phyloP scores from a whole-genome alignment of 2,888 invertebrate species.

The Ophonus ardosiacus region DNA sequence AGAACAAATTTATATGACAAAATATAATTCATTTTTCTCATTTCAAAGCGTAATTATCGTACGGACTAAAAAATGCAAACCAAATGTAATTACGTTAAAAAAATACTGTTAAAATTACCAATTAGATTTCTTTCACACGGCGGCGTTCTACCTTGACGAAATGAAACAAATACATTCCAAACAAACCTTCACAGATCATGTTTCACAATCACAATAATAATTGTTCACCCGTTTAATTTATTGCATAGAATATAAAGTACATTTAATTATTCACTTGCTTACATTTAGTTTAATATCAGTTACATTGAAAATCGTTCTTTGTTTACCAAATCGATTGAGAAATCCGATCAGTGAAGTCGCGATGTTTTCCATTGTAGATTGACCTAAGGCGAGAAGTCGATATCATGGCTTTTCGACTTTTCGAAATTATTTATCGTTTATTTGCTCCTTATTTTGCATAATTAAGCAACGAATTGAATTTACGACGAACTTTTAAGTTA shows the following conservation, averaged over 20 bases:
- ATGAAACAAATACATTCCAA: slow-evolving; percentile 18
- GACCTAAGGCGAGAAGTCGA: slow-evolving; percentile 11
- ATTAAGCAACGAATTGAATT: background rate
- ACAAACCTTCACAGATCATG: background rate
- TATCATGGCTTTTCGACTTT: slow-evolving; percentile 3
- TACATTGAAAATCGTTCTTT: slow-evolving; percentile 8
- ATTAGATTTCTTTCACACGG: slow-evolving; percentile 46
- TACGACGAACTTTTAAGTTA: background rate
- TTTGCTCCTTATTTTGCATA: background rate
- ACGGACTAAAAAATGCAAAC: slow-evolving; percentile 23
- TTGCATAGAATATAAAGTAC: background rate
- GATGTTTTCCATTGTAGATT: background rate
- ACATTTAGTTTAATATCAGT: background rate
- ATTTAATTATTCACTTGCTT: slow-evolving; percentile 25
- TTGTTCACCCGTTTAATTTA: background rate
- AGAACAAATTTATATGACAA: background rate
- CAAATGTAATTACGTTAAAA: slow-evolving; percentile 36
- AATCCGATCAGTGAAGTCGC: slow-evolving; percentile 8
- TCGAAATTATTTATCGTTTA: slow-evolving; percentile 8
- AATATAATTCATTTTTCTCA: background rate
- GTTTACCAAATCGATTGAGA: background rate
- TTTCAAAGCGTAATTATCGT: slow-evolving; percentile 20
- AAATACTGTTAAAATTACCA: slow-evolving; percentile 33
- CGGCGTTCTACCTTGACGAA: background rate
- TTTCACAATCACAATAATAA: slow-evolving; percentile 10